phyloP scores from a whole-genome alignment of 2,113 vertebrate species.

The Myrmophylax atrothorax region DNA sequence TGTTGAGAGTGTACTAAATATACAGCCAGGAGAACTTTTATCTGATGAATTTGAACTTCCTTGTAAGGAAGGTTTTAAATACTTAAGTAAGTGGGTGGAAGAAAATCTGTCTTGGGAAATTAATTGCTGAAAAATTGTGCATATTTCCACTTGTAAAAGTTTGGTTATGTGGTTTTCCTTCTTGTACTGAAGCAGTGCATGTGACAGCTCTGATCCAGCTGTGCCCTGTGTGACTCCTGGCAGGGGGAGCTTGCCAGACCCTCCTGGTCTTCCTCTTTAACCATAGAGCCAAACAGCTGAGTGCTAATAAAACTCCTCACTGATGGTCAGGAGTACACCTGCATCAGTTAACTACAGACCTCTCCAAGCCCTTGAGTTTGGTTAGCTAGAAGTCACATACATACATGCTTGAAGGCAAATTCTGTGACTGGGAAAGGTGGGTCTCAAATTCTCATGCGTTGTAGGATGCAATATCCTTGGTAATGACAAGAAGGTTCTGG shows the following conservation, averaged over 20 bases:
- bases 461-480: not conserved
- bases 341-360: not conserved
- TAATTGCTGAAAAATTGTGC: not conserved
- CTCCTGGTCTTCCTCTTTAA: not conserved
- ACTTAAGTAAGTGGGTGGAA: constrained; percentile 36
- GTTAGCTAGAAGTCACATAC: not conserved
- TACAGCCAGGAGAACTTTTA: not conserved
- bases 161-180: not conserved
- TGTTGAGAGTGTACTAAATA: not conserved
- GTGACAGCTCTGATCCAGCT: not conserved
- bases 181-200: not conserved
- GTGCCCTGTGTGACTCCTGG: not conserved
- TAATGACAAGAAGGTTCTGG: not conserved
- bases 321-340: not conserved
- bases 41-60: not conserved
- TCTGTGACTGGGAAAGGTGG: not conserved
- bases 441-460: not conserved
- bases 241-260: not conserved
- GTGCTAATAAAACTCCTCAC: not conserved
- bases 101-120: constrained; percentile 43
- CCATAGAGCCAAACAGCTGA: not conserved
- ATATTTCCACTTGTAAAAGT: not conserved
- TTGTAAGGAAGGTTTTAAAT: not conserved
- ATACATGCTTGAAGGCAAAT: not conserved
- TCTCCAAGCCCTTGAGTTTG: not conserved